These are phyloP conservation scores for Drosophila navojoa DNA, from an alignment of 1,140 invertebrate genomes.

Conservation along the genomic window DNA sequence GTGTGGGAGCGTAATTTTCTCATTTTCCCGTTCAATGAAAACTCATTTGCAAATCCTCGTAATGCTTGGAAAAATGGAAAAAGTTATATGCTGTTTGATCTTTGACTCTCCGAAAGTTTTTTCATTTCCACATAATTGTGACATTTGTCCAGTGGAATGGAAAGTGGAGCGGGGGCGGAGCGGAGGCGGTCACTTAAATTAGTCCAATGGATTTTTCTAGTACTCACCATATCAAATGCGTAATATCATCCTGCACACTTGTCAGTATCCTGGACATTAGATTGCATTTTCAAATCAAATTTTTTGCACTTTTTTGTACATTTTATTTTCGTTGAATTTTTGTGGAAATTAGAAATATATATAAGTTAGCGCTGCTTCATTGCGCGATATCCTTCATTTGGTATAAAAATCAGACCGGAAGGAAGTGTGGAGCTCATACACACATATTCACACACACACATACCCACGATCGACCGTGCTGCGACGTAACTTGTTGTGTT, in stretches of 20 bases:
- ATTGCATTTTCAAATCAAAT: constrained; percentile 14
- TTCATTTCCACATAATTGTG: constrained; percentile 14
- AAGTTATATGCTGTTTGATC: constrained; percentile 71
- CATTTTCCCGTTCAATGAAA: constrained; percentile 81
- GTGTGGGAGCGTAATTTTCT: constrained; percentile 65
- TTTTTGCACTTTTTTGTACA: constrained; percentile 32
- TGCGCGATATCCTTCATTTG: constrained; percentile 25
- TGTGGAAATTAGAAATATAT: constrained; percentile 3
- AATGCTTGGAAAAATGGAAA: constrained; percentile 59
- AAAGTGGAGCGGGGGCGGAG: not conserved
- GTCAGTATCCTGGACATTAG: not conserved
- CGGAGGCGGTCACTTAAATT: constrained; percentile 1
- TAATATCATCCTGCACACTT: constrained; percentile 22
- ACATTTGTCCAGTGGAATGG: not conserved
- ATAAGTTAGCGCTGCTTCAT: not conserved
- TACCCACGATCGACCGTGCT: constrained; percentile 43
- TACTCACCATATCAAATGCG: constrained; percentile 45
- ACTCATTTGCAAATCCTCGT: constrained; percentile 50
- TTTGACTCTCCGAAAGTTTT: constrained; percentile 54
- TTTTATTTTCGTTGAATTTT: constrained; percentile 13
- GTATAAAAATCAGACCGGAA: constrained; percentile 70
- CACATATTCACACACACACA: constrained; percentile 21
- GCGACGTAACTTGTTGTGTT: constrained; percentile 72
- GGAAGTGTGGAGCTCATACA: constrained; percentile 54
- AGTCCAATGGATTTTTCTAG: constrained; percentile 42